These are phyloP conservation scores for Phrynosoma platyrhinos DNA, from an alignment of 2,113 vertebrate genomes.

Conservation along the genomic window DNA sequence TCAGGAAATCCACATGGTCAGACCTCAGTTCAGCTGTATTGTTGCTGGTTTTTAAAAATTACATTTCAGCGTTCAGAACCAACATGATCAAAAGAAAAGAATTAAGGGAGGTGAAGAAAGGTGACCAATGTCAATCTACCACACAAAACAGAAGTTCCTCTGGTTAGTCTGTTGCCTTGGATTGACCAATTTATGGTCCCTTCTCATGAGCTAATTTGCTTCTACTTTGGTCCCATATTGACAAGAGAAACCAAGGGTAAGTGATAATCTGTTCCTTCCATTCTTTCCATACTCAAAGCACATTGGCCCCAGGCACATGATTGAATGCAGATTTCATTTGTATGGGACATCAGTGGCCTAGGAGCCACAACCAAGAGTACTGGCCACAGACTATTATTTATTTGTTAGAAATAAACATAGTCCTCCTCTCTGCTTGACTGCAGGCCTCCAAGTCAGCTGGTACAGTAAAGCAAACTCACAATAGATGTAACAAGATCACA, in stretches of 20 bases:
- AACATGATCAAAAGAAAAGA: conserved; percentile 49
- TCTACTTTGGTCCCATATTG: neutral
- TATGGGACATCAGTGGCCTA: neutral
- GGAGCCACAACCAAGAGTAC: neutral
- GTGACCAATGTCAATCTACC: neutral
- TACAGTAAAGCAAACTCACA: no score
- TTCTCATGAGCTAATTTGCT: neutral
- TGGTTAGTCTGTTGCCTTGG: neutral
- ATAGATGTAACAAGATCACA: no score
- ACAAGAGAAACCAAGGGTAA: neutral
- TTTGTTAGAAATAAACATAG: no score
- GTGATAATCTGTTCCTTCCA: neutral
- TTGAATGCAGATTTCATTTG: neutral
- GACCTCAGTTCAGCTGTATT: conserved; percentile 49
- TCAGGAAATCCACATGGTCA: conserved; percentile 48
- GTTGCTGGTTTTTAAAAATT: conserved; percentile 37
- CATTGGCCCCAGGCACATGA: neutral
- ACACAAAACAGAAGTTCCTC: neutral
- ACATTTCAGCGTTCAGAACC: conserved; percentile 53
- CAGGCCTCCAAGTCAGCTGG: no score
- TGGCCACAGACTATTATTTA: no score
- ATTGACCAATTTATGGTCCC: neutral
- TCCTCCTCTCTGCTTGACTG: no score
- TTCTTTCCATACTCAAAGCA: neutral
- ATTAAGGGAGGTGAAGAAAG: conserved; percentile 23